Evolutionary conservation across 2,888 invertebrate species (phyloP).

Genomic region (Cosmia pyralina): DNA sequence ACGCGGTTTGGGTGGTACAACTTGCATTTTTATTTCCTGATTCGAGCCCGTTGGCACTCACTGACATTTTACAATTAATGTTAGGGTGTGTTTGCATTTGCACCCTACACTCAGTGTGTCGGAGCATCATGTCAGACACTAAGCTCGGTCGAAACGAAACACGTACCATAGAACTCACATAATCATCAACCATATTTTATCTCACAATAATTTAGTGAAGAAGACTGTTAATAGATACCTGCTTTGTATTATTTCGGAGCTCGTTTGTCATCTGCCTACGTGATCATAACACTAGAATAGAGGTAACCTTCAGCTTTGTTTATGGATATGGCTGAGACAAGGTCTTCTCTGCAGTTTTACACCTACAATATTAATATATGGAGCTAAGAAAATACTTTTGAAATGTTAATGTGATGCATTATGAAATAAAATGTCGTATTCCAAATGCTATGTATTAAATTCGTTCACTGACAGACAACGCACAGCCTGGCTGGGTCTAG

Average conservation of each 20-base stretch:
- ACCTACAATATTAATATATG: slow-evolving; percentile 35
- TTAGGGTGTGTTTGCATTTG: no score
- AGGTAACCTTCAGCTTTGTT: slow-evolving; percentile 53
- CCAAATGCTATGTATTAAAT: not conserved
- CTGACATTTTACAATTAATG: no score
- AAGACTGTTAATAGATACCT: slow-evolving; percentile 12
- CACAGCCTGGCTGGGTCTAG: not conserved
- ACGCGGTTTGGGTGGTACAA: no score
- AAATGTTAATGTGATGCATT: slow-evolving; percentile 26
- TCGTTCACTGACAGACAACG: not conserved
- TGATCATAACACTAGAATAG: slow-evolving; percentile 26
- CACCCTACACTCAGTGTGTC: no score
- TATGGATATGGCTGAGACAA: slow-evolving; percentile 50
- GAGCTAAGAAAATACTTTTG: slow-evolving; percentile 27
- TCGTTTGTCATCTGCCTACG: slow-evolving; percentile 50
- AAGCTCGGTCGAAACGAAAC: not conserved
- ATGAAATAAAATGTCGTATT: not conserved
- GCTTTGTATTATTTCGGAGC: slow-evolving; percentile 34
- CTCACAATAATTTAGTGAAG: slow-evolving; percentile 13
- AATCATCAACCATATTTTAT: slow-evolving; percentile 3
- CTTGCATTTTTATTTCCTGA: no score
- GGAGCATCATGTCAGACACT: not conserved
- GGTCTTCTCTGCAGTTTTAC: slow-evolving; percentile 52
- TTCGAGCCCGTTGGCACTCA: no score
- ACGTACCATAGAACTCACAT: not conserved